phyloP scores from a whole-genome alignment of 1,140 invertebrate genomes.

The Papilio aristodemus region DNA sequence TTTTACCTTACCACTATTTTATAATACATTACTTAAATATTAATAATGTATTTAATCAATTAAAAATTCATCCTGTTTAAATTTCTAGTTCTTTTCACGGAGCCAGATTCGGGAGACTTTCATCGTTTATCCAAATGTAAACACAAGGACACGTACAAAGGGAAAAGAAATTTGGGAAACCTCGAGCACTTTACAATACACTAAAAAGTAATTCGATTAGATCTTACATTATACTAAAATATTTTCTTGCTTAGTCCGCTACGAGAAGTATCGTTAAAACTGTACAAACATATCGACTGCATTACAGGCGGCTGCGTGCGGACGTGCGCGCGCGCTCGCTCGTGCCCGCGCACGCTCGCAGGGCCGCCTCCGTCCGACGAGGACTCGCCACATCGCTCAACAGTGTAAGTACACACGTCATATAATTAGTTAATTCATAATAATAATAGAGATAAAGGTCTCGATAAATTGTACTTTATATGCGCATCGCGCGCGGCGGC shows the following conservation, averaged over 20 bases:
- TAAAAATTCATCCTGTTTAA: constrained; percentile 76
- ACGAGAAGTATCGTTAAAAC: constrained; percentile 78
- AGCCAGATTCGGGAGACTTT: constrained; percentile 68
- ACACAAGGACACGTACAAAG: constrained; percentile 60
- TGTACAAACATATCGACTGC: constrained; percentile 75
- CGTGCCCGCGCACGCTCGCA: background rate
- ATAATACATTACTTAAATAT: constrained; percentile 79
- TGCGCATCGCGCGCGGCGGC: constrained; percentile 51
- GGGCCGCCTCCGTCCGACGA: constrained; percentile 4
- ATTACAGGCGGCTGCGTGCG: constrained; percentile 60
- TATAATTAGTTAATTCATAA: constrained; percentile 49
- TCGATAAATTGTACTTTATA: constrained; percentile 67
- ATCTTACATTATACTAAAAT: constrained; percentile 77
- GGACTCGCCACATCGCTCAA: constrained; percentile 55
- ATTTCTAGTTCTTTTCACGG: constrained; percentile 73
- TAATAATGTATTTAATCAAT: constrained; percentile 73
- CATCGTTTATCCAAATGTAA: constrained; percentile 57
- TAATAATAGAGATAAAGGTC: constrained; percentile 61
- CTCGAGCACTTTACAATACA: constrained; percentile 69
- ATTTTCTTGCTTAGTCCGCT: constrained; percentile 74
- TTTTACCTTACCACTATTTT: constrained; percentile 78
- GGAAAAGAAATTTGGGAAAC: constrained; percentile 65
- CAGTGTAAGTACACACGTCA: constrained; percentile 53
- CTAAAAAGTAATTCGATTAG: constrained; percentile 78
- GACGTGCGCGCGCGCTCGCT: constrained; percentile 36